Base-by-base conservation (phyloP, 1,140 invertebrate species). In the Aphaenogaster rudis region DNA sequence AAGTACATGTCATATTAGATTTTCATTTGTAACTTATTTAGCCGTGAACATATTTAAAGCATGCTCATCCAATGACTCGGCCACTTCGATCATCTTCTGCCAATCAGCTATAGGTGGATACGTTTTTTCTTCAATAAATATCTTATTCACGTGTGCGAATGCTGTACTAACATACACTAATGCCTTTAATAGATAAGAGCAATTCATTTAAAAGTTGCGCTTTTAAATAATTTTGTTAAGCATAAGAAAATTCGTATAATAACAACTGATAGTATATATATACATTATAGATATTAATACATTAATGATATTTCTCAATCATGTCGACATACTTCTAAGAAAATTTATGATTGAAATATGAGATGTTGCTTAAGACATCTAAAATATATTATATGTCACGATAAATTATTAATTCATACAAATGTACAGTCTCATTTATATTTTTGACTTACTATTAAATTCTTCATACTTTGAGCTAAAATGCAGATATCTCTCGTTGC, bases 21-120 rank as follows among this genome's bases (percentile, higher is more conserved):
- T 67, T 67, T n/a, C 1, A 1, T 39, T 21, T 52, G 2, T 21
- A 15, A 77, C 94, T 93, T 94, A 97, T 97, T 98, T 97, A 5
- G 96, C 93, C 45, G 97, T 97, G 33, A 98, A 95, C 2, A 96
- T 95, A 81, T 97, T 95, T 5, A 99, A 91, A 2, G 96, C 95
- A 78, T 97, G 95, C 17, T 97, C 96, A 86, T 98, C 97, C 85
- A 98, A 95, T 88, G 96, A 97, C 95, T 99, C 98, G 13, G 97
- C 97, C 45, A 98, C 96, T 86, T 97, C 96, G 21, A 99, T 97
- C 0, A 98, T 96, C 91, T 98, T 97, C 77, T 97, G 97, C 96
- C 99, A 99, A 93, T 99, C 97, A 0, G 97, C 97, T n/a, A 97
- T 97, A 0, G 97, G 96, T 0, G 98, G 97, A 95, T 99, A 99